Conservation (phyloP, 2,888 invertebrate species). For the Drosophila suboccidentalis region DNA sequence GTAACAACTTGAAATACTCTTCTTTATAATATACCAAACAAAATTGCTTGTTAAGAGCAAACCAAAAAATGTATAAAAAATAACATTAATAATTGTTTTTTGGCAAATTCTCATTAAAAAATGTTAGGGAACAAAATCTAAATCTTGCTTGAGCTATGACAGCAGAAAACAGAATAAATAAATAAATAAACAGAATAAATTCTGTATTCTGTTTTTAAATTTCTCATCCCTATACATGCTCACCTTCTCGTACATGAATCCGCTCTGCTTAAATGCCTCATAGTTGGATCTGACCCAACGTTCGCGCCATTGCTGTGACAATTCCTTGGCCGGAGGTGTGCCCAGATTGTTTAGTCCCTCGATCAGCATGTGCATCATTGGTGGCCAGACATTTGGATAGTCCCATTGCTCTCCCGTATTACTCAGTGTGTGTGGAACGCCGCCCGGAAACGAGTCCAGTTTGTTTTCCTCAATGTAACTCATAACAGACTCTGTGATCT, state of each 20-base stretch:
- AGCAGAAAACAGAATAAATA: no score
- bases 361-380: conserved; percentile 93
- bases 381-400: conserved; percentile 97
- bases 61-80: no score
- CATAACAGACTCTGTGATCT: conserved; percentile 88
- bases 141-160: no score
- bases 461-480: conserved; percentile 90
- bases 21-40: no score
- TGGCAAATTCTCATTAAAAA: no score
- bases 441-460: conserved; percentile 89
- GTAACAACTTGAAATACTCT: no score
- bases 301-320: conserved; percentile 90
- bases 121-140: no score
- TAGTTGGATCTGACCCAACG: conserved; percentile 94
- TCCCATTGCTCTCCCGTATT: conserved; percentile 96
- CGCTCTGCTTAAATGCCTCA: conserved; percentile 89
- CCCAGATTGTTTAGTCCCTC: conserved; percentile 91
- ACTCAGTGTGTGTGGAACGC: conserved; percentile 92
- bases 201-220: no score
- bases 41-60: no score
- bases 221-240: conserved; percentile 32
- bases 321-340: conserved; percentile 87
- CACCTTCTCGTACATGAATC: conserved; percentile 94
- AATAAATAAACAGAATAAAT: no score
- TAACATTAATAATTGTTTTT: no score